Percentiles rank a stretch among this genome's conserved stretches.
These are phyloP conservation scores for Gasterosteus aculeatus DNA, from an alignment of 2,113 vertebrate species.

Conservation along the genomic window DNA sequence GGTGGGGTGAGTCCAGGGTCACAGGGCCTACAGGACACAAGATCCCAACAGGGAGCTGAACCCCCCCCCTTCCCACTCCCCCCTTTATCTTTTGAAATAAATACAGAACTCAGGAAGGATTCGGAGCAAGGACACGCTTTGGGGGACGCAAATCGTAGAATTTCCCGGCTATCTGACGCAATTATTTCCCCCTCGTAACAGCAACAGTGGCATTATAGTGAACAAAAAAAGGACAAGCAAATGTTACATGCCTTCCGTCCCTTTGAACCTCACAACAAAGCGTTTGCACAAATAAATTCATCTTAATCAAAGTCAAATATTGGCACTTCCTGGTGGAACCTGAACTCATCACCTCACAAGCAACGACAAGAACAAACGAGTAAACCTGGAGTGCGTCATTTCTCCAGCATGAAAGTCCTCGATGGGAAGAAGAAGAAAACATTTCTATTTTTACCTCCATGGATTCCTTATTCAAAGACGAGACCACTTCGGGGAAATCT, in stretches of 20 bases:
- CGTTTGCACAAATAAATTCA: constrained; percentile 28
- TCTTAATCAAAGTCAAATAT: constrained; percentile 49
- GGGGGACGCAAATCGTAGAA: constrained; percentile 11
- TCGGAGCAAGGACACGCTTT: constrained; percentile 10
- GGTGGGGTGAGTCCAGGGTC: constrained; percentile 78
- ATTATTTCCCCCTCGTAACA: constrained; percentile 29
- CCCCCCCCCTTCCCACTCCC: not conserved
- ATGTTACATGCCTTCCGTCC: constrained; percentile 8
- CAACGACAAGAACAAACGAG: not conserved
- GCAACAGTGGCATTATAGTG: constrained; percentile 16
- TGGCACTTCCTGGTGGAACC: constrained; percentile 31
- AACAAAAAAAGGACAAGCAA: constrained; percentile 26
- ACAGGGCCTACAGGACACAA: constrained; percentile 70
- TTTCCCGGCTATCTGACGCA: constrained; percentile 18
- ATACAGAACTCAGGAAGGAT: not conserved
- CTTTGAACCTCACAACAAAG: not conserved
- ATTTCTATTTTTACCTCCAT: not conserved
- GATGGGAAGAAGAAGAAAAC: not conserved
- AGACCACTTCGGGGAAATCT: not conserved
- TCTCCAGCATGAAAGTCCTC: not conserved
- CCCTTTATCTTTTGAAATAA: constrained; percentile 19
- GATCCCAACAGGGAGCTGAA: constrained; percentile 47
- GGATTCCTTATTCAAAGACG: not conserved
- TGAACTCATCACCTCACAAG: constrained; percentile 13
- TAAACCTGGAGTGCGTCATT: constrained; percentile 4